Base-by-base conservation (phyloP, 2,797 vertebrate genomes). In the Anguilla anguilla region DNA sequence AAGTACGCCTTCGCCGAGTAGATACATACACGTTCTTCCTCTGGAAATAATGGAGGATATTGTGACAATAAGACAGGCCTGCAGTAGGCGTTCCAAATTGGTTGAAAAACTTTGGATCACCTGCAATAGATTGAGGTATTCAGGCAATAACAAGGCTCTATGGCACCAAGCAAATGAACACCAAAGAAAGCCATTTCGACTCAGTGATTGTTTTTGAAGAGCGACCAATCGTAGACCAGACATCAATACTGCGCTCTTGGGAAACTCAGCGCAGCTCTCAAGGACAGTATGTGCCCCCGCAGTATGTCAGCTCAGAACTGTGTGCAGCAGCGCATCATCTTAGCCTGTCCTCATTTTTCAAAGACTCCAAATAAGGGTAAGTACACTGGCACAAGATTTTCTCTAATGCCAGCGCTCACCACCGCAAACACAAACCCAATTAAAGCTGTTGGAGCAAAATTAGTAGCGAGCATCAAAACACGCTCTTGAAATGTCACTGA, bases 401-500 rank as follows among this genome's bases (percentile, higher is more conserved):
- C 69, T 35, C 69, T 69, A 69, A 74, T 81, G 17, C 35, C 9
- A 81, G 22, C 22, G 79, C 79, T 51, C 43, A 51, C 79, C 22
- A 51, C 79, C 25, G 43, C 79, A 82, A 82, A 51, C 46, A 82
- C 79, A 51, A 82, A n/a, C 79, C 79, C 46, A 22, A n/a, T 51
- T 49, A 49, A 82, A 49, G n/a, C 46, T 82, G 79, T 31, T n/a
- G 25, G 22, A 82, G 79, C 15, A 25, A n/a, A 82, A 82, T 82
- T 51, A 82, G 46, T n/a, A 82, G 25, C 46, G 10, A 11, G 46
- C 79, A 51, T 82, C 43, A 82, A 82, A 82, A 82, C 43, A 82
- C 0, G 2, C 1, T 51, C 43, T 82, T 64, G 79, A 86, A 88
- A 81, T 86, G 61, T 69, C 69, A 91, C 85, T 69, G 64, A 85